Conservation (phyloP, 1,140 invertebrate genomes). For the Drosophila lacteicornis region DNA sequence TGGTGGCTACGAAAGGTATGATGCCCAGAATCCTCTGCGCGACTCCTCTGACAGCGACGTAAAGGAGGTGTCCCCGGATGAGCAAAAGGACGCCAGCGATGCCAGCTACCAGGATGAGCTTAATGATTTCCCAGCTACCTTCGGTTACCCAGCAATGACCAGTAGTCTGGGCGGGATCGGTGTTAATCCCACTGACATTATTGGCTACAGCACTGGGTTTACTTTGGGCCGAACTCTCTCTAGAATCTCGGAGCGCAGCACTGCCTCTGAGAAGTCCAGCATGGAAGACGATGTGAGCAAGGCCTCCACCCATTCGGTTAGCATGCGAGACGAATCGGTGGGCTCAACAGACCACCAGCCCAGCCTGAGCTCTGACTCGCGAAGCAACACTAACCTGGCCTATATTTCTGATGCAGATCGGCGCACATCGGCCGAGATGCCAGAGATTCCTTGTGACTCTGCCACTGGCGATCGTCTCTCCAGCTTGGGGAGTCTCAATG, state of each 20-base stretch:
- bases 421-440: constrained; percentile 92
- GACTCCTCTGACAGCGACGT: constrained; percentile 84
- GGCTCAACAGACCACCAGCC: constrained; percentile 93
- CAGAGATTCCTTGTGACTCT: constrained; percentile 91
- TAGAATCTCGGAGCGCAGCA: constrained; percentile 93
- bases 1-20: constrained; percentile 86
- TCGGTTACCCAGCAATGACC: constrained; percentile 88
- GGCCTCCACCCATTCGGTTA: constrained; percentile 91
- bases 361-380: constrained; percentile 93
- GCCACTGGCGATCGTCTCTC: constrained; percentile 84
- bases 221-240: constrained; percentile 91
- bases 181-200: constrained; percentile 88
- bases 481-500: constrained; percentile 84
- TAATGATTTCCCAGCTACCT: constrained; percentile 89
- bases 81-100: constrained; percentile 82
- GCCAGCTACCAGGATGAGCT: constrained; percentile 90
- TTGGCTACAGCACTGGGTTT: constrained; percentile 90
- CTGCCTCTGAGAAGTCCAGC: constrained; percentile 92
- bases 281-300: constrained; percentile 94
- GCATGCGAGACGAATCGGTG: constrained; percentile 92
- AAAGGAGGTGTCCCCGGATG: constrained; percentile 79
- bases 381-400: constrained; percentile 88
- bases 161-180: constrained; percentile 86
- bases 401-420: constrained; percentile 91
- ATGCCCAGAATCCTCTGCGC: constrained; percentile 84